These are phyloP conservation scores for Ferrisia virgata DNA, from an alignment of 2,888 invertebrate genomes.

Conservation along the genomic window DNA sequence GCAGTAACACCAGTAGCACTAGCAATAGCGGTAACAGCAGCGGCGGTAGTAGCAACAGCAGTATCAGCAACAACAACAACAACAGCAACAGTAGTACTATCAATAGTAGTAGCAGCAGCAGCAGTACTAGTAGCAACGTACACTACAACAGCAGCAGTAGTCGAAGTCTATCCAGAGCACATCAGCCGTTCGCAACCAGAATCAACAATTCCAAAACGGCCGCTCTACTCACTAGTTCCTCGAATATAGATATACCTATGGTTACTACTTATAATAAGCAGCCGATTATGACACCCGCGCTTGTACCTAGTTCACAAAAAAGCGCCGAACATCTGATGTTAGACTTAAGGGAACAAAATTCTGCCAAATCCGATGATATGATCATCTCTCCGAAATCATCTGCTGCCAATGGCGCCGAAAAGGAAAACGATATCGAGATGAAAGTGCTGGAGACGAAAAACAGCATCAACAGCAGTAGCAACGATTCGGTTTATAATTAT, in stretches of 20 bases:
- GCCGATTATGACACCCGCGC: constrained; percentile 42
- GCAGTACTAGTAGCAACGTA: not conserved
- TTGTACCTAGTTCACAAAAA: constrained; percentile 36
- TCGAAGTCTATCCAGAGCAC: constrained; percentile 34
- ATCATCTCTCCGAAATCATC: not conserved
- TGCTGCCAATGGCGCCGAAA: not conserved
- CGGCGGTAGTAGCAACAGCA: not conserved
- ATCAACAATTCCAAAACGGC: constrained; percentile 30
- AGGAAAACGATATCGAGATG: constrained; percentile 33
- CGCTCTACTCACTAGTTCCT: constrained; percentile 41
- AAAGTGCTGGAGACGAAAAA: constrained; percentile 11
- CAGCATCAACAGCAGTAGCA: not conserved
- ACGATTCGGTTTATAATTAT: constrained; percentile 31
- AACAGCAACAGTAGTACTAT: not conserved
- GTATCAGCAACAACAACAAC: not conserved
- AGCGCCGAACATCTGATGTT: not conserved
- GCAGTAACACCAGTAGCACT: too few relatives aligned
- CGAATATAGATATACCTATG: constrained; percentile 44
- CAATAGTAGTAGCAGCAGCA: not conserved
- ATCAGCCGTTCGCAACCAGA: constrained; percentile 33
- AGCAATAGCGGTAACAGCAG: not conserved
- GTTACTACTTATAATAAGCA: constrained; percentile 44
- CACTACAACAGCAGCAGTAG: constrained; percentile 15
- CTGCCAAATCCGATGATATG: not conserved
- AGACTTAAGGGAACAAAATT: not conserved